Evolutionary conservation across 2,113 vertebrate species (phyloP).

Genomic region (Phrynosoma blainvillii): DNA sequence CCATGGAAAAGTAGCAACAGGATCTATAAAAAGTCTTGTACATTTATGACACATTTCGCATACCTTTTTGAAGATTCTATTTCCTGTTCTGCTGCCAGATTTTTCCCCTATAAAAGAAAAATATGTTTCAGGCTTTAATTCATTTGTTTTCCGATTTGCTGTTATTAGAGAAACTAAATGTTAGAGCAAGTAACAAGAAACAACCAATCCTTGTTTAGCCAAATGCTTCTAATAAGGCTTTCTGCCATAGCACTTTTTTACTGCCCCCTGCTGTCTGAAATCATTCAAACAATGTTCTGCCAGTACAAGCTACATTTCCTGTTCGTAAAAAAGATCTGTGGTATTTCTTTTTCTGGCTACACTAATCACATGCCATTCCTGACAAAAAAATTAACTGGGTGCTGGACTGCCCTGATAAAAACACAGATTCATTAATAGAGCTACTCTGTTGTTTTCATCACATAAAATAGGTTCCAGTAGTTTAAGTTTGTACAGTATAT

Average conservation of each 20-base stretch:
- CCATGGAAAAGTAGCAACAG: background rate
- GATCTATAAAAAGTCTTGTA: slow-evolving; percentile 9
- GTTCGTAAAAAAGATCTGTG: background rate
- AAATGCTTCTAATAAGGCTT: background rate
- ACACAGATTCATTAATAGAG: background rate
- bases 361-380: background rate
- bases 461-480: background rate
- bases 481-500: background rate
- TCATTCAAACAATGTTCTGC: background rate
- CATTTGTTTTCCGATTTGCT: background rate
- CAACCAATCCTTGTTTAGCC: background rate
- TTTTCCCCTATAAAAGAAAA: slow-evolving; percentile 74
- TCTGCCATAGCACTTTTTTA: background rate
- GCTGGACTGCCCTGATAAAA: background rate
- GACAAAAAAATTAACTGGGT: background rate
- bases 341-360: background rate
- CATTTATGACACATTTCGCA: slow-evolving; percentile 22
- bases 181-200: background rate
- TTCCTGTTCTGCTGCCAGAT: slow-evolving; percentile 68
- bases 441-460: background rate
- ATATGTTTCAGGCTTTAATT: slow-evolving; percentile 9
- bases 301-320: background rate
- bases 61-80: slow-evolving; percentile 84
- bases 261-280: slow-evolving; percentile 7
- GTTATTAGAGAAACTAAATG: background rate